These are phyloP conservation scores for Sardina pilchardus DNA, from an alignment of 2,113 vertebrate genomes.

Conservation along the genomic window DNA sequence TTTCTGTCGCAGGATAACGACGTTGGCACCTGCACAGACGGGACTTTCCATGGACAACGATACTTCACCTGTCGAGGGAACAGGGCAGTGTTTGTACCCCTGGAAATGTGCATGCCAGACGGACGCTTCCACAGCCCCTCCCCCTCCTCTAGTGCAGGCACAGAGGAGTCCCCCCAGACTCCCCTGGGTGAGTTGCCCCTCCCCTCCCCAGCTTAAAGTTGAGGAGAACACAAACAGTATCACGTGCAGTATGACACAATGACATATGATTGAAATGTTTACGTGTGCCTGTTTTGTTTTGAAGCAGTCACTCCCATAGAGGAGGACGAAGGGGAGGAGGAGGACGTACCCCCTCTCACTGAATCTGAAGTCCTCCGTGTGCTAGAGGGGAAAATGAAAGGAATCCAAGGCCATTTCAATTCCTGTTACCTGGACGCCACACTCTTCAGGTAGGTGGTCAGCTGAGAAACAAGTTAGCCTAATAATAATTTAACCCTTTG, in stretches of 20 bases:
- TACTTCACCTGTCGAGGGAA: conserved; percentile 68
- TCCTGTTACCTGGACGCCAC: conserved; percentile 81
- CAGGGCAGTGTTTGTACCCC: conserved; percentile 69
- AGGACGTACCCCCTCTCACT: conserved; percentile 62
- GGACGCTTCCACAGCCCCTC: conserved; percentile 57
- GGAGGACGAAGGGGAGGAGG: conserved; percentile 52
- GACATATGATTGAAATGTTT: background rate
- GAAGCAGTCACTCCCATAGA: conserved; percentile 54
- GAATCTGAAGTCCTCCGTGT: conserved; percentile 64
- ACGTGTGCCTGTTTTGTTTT: conserved; percentile 6
- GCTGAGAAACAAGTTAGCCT: background rate
- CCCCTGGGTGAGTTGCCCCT: conserved; percentile 55
- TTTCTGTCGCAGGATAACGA: conserved; percentile 65
- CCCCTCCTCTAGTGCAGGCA: conserved; percentile 26
- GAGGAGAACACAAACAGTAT: background rate
- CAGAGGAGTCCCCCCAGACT: conserved; percentile 13
- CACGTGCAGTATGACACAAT: background rate
- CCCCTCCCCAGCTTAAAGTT: background rate
- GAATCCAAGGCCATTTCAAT: conserved; percentile 80
- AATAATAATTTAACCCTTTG: no score
- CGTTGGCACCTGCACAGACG: conserved; percentile 62
- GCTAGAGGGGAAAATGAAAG: conserved; percentile 75
- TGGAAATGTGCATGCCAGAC: conserved; percentile 69
- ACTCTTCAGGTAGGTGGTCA: conserved; percentile 72
- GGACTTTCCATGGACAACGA: conserved; percentile 53